Conservation (phyloP, 1,140 invertebrate species). For the Myzus persicae region DNA sequence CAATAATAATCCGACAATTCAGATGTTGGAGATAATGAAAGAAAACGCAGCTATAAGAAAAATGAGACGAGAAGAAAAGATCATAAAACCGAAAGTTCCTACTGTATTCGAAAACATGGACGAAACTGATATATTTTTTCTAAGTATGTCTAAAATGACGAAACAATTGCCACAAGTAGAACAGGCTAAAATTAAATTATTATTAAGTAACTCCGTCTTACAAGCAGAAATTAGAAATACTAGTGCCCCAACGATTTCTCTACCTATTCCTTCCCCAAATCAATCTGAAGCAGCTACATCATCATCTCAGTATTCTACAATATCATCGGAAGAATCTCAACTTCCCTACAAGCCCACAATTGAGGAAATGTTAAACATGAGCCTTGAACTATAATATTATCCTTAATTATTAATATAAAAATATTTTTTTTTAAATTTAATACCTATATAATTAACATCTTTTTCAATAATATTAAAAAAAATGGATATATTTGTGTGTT, state of each 20-base stretch:
- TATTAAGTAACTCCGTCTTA: neutral
- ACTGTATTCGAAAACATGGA: neutral
- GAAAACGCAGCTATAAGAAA: neutral
- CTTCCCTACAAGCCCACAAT: neutral
- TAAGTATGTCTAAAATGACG: conserved; percentile 14
- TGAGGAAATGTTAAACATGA: neutral
- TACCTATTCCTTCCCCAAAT: neutral
- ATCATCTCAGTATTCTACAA: neutral
- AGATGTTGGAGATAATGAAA: neutral
- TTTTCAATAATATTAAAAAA: conserved; percentile 14
- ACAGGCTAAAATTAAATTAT: conserved; percentile 27
- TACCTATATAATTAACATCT: conserved; percentile 10
- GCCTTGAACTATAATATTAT: neutral
- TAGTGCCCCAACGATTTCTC: neutral
- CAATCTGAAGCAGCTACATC: conserved; percentile 15
- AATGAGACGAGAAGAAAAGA: conserved; percentile 7
- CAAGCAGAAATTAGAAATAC: neutral
- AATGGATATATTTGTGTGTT: neutral
- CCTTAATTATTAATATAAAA: conserved; percentile 18
- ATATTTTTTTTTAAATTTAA: neutral
- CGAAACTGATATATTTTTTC: conserved; percentile 29
- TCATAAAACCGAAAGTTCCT: neutral
- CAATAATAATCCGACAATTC: neutral
- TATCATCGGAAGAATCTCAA: conserved; percentile 3
- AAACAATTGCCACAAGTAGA: conserved; percentile 12